Conservation (phyloP, 2,797 vertebrate genomes). For the Tokudaia tokunoshimensis region DNA sequence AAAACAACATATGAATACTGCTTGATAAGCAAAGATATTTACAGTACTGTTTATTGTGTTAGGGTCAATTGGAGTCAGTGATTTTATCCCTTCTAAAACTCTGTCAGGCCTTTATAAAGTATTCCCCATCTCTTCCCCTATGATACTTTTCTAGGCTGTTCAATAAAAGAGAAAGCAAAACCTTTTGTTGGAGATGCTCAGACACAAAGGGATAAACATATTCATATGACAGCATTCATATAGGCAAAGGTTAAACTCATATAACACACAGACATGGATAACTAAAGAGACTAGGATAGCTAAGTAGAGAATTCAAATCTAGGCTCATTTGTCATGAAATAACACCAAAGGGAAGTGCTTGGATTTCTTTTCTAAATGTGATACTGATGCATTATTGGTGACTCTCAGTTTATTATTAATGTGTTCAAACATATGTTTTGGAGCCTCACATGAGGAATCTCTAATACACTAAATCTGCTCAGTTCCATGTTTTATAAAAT, state of each 20-base stretch:
- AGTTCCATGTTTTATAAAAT: slow-evolving; percentile 17
- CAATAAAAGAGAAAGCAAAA: not conserved
- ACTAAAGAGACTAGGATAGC: no score
- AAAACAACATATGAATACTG: not conserved
- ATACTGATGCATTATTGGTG: not conserved
- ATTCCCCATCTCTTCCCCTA: not conserved
- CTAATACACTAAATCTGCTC: not conserved
- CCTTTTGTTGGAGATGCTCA: not conserved
- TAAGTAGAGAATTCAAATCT: not conserved
- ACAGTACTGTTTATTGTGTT: not conserved
- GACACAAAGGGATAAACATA: not conserved
- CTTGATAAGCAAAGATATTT: not conserved
- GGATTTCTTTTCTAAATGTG: not conserved
- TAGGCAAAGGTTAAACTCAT: not conserved
- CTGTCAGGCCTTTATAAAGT: not conserved
- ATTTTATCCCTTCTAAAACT: not conserved
- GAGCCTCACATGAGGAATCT: not conserved
- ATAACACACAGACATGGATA: not conserved
- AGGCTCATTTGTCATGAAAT: not conserved
- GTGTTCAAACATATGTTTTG: not conserved
- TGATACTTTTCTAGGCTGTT: not conserved
- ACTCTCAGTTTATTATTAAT: not conserved
- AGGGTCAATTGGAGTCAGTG: not conserved
- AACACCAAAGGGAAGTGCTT: not conserved
- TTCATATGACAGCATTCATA: not conserved